Evolutionary conservation across 2,797 vertebrate genomes (phyloP), one percentile per base, ranked within the genome.

Genomic region (Leucoraja ocellata): DNA sequence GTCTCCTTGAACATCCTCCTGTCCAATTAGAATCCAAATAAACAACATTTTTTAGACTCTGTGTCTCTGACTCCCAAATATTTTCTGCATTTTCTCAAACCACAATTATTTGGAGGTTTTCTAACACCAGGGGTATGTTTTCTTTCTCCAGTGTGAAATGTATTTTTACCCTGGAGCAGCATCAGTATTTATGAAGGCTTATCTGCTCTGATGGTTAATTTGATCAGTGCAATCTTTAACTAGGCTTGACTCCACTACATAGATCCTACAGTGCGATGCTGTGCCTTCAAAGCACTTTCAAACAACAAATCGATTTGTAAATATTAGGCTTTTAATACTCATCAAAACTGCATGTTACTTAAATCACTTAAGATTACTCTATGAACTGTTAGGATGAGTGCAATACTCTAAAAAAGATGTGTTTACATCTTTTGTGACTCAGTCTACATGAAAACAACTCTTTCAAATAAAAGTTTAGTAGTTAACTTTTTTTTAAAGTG

Each of bases 91-190:
- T 88, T 65, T 88, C 63, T 65, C 84, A 88, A 88, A 88, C 84
- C 84, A 88, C 84, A 88, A 68, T 68, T 68, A 88, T 88, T 88
- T 88, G 84, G 84, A 88, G n/a, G n/a, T 88, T 88, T 61, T 68
- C 84, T 65, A 68, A 63, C 16, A 63, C 16, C 14, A 36, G n/a
- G 61, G 63, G 61, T 36, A 14, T 18, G 65, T 88, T 88, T 32
- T 68, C 84, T 88, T 68, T 68, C n/a, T 88, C 84, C 65, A 65
- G n/a, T 2, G 5, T 88, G n/a, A 54, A 68, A 68, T 10, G 14
- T 36, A 88, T 88, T 36, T 28, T 36, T 68, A 8, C 84, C 68
- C 14, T 36, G 68, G n/a, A 21, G 6, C 63, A 68, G n/a, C 5
- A 36, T 88, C 61, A 46, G 61, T 36, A 68, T 36, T 88, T 88